Evolutionary conservation across 2,888 invertebrate species (phyloP).

Genomic region (Malthinus flaveolus): DNA sequence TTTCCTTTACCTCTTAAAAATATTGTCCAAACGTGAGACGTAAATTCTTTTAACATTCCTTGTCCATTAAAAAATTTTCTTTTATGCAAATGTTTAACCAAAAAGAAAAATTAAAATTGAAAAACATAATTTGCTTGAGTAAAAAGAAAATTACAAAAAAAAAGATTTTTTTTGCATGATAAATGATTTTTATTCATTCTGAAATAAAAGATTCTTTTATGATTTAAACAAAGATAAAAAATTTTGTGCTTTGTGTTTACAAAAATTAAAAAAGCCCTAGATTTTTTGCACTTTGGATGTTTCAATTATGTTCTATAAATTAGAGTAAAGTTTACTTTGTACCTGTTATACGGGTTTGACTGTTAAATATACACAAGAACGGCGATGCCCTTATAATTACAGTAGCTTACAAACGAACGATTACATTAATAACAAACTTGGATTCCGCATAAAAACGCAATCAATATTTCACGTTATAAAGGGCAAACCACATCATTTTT

Average conservation of each 20-base stretch:
- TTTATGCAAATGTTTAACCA: too few species aligned
- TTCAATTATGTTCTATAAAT: conserved; percentile 12
- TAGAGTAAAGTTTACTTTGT: conserved; percentile 13
- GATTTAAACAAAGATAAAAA: neutral
- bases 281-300: conserved; percentile 4
- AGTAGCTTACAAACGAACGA: conserved; percentile 31
- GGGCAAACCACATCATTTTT: too few species aligned
- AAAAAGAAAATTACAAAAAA: too few species aligned
- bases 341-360: conserved; percentile 25
- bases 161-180: too few species aligned
- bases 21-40: too few species aligned
- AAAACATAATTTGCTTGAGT: too few species aligned
- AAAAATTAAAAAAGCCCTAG: neutral
- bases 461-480: neutral
- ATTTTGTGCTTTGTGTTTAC: too few species aligned
- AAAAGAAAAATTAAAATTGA: too few species aligned
- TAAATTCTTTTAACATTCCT: too few species aligned
- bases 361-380: conserved; percentile 17
- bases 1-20: too few species aligned
- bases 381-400: conserved; percentile 33
- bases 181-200: neutral
- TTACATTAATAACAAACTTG: conserved; percentile 33
- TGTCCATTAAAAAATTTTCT: too few species aligned
- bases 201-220: neutral
- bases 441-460: neutral